Base-by-base conservation (phyloP, 2,888 invertebrate species). In the Tuta absoluta region DNA sequence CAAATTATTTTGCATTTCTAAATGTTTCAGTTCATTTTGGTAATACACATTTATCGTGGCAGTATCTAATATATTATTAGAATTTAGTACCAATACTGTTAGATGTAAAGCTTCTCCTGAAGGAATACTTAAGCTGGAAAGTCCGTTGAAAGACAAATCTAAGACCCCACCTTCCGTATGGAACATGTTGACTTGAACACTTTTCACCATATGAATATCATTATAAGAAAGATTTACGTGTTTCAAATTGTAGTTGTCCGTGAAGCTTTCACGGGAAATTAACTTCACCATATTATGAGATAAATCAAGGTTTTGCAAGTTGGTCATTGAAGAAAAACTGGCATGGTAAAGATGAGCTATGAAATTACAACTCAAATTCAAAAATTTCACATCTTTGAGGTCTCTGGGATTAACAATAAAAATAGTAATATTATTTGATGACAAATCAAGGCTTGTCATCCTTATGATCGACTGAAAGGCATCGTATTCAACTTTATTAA, bases 271-370 rank as follows among this genome's bases (percentile, higher is more conserved):
- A 61, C 81, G 81, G 0, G 89, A 84, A n/a, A 89, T 81, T 28
- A 74, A 72, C 10, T 84, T 75, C 21, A 91, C 72, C 10, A 59
- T 65, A 65, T 91, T 91, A 64, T 79, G 64, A 0, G 91, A 91
- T 48, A 91, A 74, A 72, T 91, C 91, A n/a, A 91, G 75, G 65
- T 85, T 87, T 64, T 87, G 82, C 37, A 91, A 76, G 65, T 79
- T 80, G 8, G 66, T 76, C 89, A 91, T 89, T 0, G 72, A 72
- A 0, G 74, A 75, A 66, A 91, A 91, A 37, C 81, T 86, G 41
- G 81, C 73, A 33, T 77, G 84, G 69, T 84, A 73, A 23, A 91
- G 73, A 10, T 72, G 69, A 0, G 70, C 70, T 12, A 91, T 80
- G 1, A 64, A 76, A 69, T 91, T 91, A 8, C 68, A 69, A 61